phyloP scores from a whole-genome alignment of 2,888 invertebrate species.

The Drosophila barbarae region DNA sequence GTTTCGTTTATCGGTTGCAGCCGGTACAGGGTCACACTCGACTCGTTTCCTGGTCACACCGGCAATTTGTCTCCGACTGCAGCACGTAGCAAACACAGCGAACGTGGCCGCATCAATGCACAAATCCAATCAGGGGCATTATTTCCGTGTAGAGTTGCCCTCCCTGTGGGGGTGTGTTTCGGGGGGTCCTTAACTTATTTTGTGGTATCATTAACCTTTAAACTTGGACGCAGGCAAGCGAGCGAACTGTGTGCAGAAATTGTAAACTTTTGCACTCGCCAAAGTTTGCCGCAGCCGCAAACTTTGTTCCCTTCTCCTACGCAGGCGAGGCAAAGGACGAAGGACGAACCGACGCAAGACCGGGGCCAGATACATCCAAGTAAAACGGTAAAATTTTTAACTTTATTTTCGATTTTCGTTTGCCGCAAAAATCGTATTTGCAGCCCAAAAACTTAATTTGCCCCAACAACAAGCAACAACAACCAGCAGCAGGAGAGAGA shows the following conservation, averaged over 20 bases:
- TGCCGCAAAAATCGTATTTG: conserved; percentile 72
- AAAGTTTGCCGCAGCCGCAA: conserved; percentile 52
- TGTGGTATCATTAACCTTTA: conserved; percentile 74
- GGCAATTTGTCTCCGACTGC: conserved; percentile 36
- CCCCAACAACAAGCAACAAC: conserved; percentile 36
- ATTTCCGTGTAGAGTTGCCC: conserved; percentile 42
- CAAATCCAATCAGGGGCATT: conserved; percentile 68
- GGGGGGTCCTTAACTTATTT: conserved; percentile 60
- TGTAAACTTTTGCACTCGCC: conserved; percentile 69
- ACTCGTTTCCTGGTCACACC: conserved; percentile 11
- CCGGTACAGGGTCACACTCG: conserved; percentile 29
- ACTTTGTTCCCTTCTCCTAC: conserved; percentile 45
- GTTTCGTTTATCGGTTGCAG: conserved; percentile 2
- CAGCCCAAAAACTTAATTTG: conserved; percentile 69
- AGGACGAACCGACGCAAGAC: neutral
- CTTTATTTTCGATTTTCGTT: conserved; percentile 73
- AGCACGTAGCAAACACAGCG: conserved; percentile 39
- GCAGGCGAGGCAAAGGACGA: conserved; percentile 3
- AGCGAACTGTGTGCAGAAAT: conserved; percentile 51
- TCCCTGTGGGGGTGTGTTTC: conserved; percentile 1
- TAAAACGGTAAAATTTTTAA: conserved; percentile 68
- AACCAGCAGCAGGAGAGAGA: conserved; percentile 14
- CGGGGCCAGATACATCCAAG: conserved; percentile 33
- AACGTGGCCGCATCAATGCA: conserved; percentile 46
- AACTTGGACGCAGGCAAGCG: conserved; percentile 53